Base-by-base conservation (phyloP, 53 echinoderm and acorn worm species). In the Paracentrotus lividus region DNA sequence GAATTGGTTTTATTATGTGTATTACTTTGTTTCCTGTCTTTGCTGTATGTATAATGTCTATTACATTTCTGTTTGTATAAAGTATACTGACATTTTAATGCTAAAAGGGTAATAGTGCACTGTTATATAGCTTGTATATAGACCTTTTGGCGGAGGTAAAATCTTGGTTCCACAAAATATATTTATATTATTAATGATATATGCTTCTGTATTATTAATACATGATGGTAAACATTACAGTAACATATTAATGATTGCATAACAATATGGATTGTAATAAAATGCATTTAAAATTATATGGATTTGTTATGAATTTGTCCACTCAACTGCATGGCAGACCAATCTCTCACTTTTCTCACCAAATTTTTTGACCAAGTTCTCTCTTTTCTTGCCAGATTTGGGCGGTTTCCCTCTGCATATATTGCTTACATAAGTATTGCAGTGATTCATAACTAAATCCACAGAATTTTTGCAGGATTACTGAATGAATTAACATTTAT, bases 261-360 rank as follows among this genome's bases (percentile, higher is more conserved):
- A 47, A 47, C 81, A 81, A 81, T 47, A 81, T 81, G 81, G 81
- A 47, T 81, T 81, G 81, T 81, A 81, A 26, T 81, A 81, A 81
- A 81, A 81, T 47, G 72, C 72, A n/a, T 38, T 16, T 10, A 81
- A n/a, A 26, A 47, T 45, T n/a, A 47, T 47, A 8, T 32, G 6
- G 24, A 67, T 76, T n/a, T 47, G n/a, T 24, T 23, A 26, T 45
- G 12, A 26, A 2, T 81, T 81, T n/a, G n/a, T n/a, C n/a, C n/a
- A n/a, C n/a, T n/a, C n/a, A n/a, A n/a, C n/a, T n/a, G n/a, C n/a
- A n/a, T n/a, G n/a, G n/a, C n/a, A n/a, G n/a, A n/a, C n/a, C n/a
- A n/a, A n/a, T n/a, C n/a, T n/a, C n/a, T n/a, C n/a, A n/a, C n/a
- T n/a, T n/a, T n/a, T n/a, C n/a, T n/a, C n/a, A n/a, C n/a, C n/a